Base-by-base conservation (phyloP, 2,888 invertebrate species). In the Chloromyia formosa region DNA sequence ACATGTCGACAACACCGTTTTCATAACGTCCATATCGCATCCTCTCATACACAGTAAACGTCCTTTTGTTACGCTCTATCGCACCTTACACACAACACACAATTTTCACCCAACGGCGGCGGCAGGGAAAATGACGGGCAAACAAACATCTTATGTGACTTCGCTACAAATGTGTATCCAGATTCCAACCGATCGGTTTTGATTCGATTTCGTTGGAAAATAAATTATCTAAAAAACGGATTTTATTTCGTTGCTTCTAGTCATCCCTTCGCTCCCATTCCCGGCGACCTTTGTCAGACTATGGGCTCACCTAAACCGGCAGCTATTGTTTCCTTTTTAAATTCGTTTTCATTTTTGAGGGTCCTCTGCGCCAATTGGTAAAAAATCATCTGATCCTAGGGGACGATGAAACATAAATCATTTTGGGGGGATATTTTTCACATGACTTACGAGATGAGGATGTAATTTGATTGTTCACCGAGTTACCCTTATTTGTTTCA, bases 391-490 rank as follows among this genome's bases (percentile, higher is more conserved):
- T 73, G 75, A 75, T 68, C 73, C 61, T 49, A 68, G 73, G 73
- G 73, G 71, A 75, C 58, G 54, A 14, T 16, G 74, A 49, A 62
- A 42, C 53, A 76, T 76, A 76, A 76, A 76, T 76, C 76, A 76
- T 74, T 49, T 56, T 18, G 45, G 56, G 64, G 61, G 73, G 60
- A 76, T 76, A 76, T 76, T 76, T 76, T 76, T 76, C 76, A 76
- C 74, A 74, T 76, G 76, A 76, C 76, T 76, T 76, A 76, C 76
- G 72, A 64, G 62, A 74, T 71, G 71, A 72, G 74, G 74, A 76
- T 66, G 76, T 76, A 76, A 76, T 76, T 76, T 74, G 76, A 76
- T 76, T 76, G 76, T 76, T 76, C 76, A 66, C 60, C 66, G 54
- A 66, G 73, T 68, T 75, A 73, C 75, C 75, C 73, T 61, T 68